phyloP scores from a whole-genome alignment of 2,113 vertebrate genomes.

The Oreochromis niloticus region DNA sequence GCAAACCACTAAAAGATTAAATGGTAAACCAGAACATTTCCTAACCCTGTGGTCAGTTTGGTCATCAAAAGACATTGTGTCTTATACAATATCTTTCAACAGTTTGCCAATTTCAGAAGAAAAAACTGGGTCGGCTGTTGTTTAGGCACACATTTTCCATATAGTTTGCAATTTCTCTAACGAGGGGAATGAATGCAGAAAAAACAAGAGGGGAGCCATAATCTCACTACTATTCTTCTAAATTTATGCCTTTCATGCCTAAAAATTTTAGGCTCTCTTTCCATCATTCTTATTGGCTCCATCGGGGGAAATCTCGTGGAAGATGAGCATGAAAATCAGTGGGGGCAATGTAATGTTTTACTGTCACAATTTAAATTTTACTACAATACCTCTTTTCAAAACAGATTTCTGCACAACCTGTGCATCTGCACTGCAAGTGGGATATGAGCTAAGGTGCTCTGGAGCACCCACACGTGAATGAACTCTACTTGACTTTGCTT shows the following conservation, averaged over 20 bases:
- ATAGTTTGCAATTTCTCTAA: conserved; percentile 6
- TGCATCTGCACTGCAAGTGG: conserved; percentile 14
- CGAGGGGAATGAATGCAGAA: background rate
- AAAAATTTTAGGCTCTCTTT: background rate
- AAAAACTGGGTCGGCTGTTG: conserved; percentile 7
- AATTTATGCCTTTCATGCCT: background rate
- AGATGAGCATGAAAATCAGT: background rate
- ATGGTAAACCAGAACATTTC: conserved; percentile 20
- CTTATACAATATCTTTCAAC: conserved; percentile 12
- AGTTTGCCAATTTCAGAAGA: conserved; percentile 6
- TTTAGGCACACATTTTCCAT: conserved; percentile 3
- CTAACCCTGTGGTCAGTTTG: conserved; percentile 1
- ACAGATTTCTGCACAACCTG: conserved; percentile 4
- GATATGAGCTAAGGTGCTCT: conserved; percentile 31
- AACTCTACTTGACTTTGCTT: conserved; percentile 62
- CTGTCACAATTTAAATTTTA: background rate
- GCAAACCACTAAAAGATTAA: background rate
- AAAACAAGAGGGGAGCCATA: background rate
- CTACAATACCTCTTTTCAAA: background rate
- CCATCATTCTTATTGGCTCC: background rate
- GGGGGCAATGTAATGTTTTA: background rate
- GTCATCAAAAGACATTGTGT: conserved; percentile 6
- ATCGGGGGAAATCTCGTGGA: background rate
- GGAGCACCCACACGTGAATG: conserved; percentile 22
- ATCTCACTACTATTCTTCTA: background rate